Base-by-base conservation (phyloP, 2,113 vertebrate genomes). In the Ophthalmolycus amberensis region DNA sequence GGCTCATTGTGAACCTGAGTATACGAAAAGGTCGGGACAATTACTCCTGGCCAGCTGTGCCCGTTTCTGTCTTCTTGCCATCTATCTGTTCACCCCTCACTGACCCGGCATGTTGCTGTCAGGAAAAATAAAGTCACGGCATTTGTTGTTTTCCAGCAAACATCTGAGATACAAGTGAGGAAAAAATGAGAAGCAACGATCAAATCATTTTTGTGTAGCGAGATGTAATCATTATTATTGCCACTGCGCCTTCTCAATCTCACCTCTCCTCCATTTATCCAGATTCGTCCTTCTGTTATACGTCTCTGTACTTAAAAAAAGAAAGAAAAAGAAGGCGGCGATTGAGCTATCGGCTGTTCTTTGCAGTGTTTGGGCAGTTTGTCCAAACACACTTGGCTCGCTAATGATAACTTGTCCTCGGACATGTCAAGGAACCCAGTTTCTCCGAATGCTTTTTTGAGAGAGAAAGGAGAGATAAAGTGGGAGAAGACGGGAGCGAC, bases 381-480 rank as follows among this genome's bases (percentile, higher is more conserved):
- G 74, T 88, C 80, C 76, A 89, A 80, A 88, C 85, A 87, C 50
- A 76, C 65, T 87, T 85, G 80, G 60, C 84, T 86, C 38, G 0
- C 64, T 85, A 90, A 90, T 90, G 88, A 91, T 82, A 84, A 85
- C 77, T 67, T 90, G 75, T 85, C 80, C 68, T 67, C 40, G 63
- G 90, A 88, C 85, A 80, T 90, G 83, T 90, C 88, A 84, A 76
- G 71, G 63, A 80, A 62, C 87, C 67, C 69, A 54, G 69, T 73
- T 91, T 83, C 82, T 84, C 85, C 71, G 83, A 89, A 84, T 56
- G 67, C 66, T 77, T 85, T 85, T 91, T 85, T 85, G 65, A 73
- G 80, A 46, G 14, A 85, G 50, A 76, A 73, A 72, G 48, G 67
- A 79, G 75, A 22, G 58, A 87, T 80, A 5, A 52, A 81, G 74